Evolutionary conservation across 2,888 invertebrate genomes (phyloP), one percentile per base, ranked within the genome.

Genomic region (Hesperia comma): DNA sequence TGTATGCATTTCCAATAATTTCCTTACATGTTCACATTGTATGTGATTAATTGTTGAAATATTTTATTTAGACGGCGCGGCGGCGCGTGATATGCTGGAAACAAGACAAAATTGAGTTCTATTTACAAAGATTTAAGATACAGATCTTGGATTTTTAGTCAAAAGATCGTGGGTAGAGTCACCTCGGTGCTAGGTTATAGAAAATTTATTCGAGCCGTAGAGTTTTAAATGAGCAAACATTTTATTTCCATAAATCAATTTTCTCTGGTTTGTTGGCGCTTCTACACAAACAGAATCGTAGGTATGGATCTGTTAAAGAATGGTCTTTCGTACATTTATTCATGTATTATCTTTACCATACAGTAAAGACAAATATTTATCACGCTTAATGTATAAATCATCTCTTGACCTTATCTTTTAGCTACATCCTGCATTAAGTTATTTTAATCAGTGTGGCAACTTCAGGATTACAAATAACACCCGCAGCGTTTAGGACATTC

Each of bases 171-270:
- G 57, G 57, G 41, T 55, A 63, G 54, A 8, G 37, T 32, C 17
- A 14, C 12, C 6, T 46, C 26, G 49, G 19, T 19, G 53, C 14
- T 15, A 40, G 51, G 26, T 32, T 41, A 43, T 55, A 55, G n/a
- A 33, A 43, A 53, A 57, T 64, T 26, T 64, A 64, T 64, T 21
- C 58, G 19, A 58, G 32, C 51, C 19, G 26, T 58, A 41, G 53
- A 64, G 51, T 58, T 58, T 64, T n/a, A 43, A 64, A 64, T 41
- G 51, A 17, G 26, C 57, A 49, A 64, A 51, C 51, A 64, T 57
- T 64, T 64, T 64, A 58, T 58, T 58, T 32, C 51, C 33, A 64
- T 58, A 64, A 63, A 57, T 64, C 58, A 64, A 57, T 53, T 58
- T 4, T 15, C 32, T 33, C 55, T 15, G 56, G n/a, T 53, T 64